Evolutionary conservation across 2,888 invertebrate genomes (phyloP).

Genomic region (Fabriciana adippe): DNA sequence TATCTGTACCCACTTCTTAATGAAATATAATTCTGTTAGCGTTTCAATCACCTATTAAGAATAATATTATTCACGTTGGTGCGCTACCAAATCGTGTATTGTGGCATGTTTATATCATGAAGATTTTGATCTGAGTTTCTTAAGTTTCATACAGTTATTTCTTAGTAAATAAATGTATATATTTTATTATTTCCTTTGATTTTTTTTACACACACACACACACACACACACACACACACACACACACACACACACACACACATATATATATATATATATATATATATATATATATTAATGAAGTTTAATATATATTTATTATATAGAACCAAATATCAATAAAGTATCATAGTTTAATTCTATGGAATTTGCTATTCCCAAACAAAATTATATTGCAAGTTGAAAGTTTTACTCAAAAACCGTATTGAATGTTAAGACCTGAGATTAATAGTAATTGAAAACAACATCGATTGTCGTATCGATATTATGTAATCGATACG

Average conservation of each 20-base stretch:
- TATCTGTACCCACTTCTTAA: constrained; percentile 29
- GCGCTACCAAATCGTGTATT: background rate
- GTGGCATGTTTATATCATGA: background rate
- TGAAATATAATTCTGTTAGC: constrained; percentile 32
- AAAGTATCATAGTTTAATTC: background rate
- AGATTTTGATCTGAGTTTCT: no score
- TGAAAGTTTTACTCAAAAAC: background rate
- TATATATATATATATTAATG: no score
- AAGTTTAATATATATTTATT: background rate
- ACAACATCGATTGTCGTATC: constrained; percentile 1
- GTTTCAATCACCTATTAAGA: constrained; percentile 13
- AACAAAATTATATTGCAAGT: background rate
- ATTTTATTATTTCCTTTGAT: background rate
- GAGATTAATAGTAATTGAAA: background rate
- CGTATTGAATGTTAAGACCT: background rate
- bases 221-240: no score
- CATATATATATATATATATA: no score
- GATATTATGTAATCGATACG: constrained; percentile 26
- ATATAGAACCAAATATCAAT: background rate
- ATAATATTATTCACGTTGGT: constrained; percentile 4
- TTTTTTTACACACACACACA: no score
- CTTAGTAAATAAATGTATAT: background rate
- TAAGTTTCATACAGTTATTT: background rate
- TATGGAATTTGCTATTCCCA: background rate
- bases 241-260: no score